phyloP scores from a whole-genome alignment of 2,888 invertebrate genomes.

The Mesorhabditis spiculigera region DNA sequence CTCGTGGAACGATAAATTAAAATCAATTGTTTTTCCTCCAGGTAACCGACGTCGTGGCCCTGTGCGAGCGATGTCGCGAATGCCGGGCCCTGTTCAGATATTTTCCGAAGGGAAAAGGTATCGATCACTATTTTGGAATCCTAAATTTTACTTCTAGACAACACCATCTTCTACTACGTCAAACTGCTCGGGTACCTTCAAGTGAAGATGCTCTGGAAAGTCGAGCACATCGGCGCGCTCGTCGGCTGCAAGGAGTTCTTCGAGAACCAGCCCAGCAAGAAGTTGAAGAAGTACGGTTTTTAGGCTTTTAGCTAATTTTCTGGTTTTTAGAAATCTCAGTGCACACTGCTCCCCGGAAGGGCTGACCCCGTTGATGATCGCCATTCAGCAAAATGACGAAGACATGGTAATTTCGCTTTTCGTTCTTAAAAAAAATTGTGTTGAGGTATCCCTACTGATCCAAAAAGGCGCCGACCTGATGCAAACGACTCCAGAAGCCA shows the following conservation, averaged over 20 bases:
- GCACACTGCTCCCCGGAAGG: constrained; percentile 46
- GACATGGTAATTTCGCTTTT: not conserved
- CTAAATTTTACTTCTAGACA: constrained; percentile 11
- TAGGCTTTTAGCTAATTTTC: not conserved
- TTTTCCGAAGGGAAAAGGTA: constrained; percentile 18
- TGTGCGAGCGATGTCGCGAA: constrained; percentile 38
- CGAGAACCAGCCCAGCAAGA: constrained; percentile 17
- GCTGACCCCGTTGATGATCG: constrained; percentile 44
- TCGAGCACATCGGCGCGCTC: constrained; percentile 27
- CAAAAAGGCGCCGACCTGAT: constrained; percentile 74
- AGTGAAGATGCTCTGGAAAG: constrained; percentile 35
- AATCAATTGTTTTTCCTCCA: constrained; percentile 13
- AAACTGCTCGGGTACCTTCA: constrained; percentile 24
- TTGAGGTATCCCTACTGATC: constrained; percentile 20
- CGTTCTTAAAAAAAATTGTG: not conserved
- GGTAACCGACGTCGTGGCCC: constrained; percentile 31
- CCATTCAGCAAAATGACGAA: constrained; percentile 45
- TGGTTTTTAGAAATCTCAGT: constrained; percentile 24
- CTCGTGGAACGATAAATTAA: not conserved
- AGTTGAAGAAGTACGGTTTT: constrained; percentile 11
- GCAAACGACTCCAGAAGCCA: constrained; percentile 85
- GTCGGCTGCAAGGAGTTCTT: constrained; percentile 30
- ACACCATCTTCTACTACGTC: constrained; percentile 22
- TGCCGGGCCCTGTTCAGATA: constrained; percentile 28
- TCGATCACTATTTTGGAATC: not conserved